These are phyloP conservation scores for Tricholaema leucomelas DNA, from an alignment of 2,113 vertebrate genomes.

Conservation along the genomic window DNA sequence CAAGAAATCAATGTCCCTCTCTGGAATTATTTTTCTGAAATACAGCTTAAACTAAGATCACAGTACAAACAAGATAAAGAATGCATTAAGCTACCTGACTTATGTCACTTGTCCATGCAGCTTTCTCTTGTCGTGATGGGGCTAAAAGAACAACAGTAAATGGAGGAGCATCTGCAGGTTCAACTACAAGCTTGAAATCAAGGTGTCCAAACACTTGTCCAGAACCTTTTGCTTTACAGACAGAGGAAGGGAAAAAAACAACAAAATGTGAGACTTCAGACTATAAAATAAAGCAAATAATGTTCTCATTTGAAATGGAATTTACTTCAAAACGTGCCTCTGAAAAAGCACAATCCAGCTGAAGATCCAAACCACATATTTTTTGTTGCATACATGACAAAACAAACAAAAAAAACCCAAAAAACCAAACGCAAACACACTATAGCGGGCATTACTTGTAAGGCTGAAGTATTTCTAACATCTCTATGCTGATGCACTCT, in stretches of 20 bases:
- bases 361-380: neutral
- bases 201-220: constrained; percentile 94
- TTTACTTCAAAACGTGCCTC: neutral
- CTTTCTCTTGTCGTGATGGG: constrained; percentile 95
- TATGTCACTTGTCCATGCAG: constrained; percentile 98
- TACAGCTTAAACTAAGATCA: neutral
- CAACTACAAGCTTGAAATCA: constrained; percentile 96
- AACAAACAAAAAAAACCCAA: no score
- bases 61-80: neutral
- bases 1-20: neutral
- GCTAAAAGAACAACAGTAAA: constrained; percentile 94
- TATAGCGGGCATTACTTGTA: neutral
- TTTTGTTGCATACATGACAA: neutral
- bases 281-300: neutral
- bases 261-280: neutral
- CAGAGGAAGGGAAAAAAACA: neutral
- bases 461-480: neutral
- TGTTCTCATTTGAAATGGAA: neutral
- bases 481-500: neutral
- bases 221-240: constrained; percentile 84
- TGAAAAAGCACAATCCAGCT: neutral
- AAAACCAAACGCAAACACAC: neutral
- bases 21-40: neutral
- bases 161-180: constrained; percentile 84
- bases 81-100: constrained; percentile 86